Conservation (phyloP, 2,113 vertebrate species). For the Notarius quadriscutis region DNA sequence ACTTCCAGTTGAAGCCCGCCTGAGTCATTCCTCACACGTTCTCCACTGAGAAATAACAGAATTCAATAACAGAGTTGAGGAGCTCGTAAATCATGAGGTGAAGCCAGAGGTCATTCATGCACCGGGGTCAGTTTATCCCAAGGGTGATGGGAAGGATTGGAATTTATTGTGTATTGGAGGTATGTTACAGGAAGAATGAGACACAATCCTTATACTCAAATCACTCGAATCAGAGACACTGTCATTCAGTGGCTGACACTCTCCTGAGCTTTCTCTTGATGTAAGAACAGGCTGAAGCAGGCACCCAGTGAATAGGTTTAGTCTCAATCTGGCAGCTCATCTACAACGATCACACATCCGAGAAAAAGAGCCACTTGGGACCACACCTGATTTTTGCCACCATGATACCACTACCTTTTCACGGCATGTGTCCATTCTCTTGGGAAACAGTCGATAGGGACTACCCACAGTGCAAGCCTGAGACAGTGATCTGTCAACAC, state of each 20-base stretch:
- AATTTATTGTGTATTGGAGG: background rate
- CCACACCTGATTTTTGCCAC: background rate
- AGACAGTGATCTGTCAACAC: conserved; percentile 33
- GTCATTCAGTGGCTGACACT: background rate
- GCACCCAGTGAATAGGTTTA: conserved; percentile 15
- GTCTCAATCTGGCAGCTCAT: conserved; percentile 32
- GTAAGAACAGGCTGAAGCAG: background rate
- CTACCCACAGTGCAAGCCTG: conserved; percentile 20
- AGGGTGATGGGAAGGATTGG: conserved; percentile 1
- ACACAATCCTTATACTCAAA: background rate
- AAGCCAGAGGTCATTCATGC: conserved; percentile 46
- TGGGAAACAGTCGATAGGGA: conserved; percentile 28
- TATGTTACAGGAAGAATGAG: background rate
- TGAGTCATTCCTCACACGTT: conserved; percentile 47
- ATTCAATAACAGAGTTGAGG: conserved; percentile 47
- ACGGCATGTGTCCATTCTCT: conserved; percentile 15
- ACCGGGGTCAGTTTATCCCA: background rate
- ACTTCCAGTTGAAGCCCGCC: conserved; percentile 20
- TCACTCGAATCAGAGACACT: background rate
- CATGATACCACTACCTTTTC: conserved; percentile 23
- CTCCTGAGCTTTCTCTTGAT: background rate
- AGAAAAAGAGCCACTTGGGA: background rate
- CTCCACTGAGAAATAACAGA: conserved; percentile 43
- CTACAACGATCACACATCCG: conserved; percentile 10
- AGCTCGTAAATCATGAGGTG: conserved; percentile 52